A percentile compares a stretch with the other conserved stretches of the same genome.
Evolutionary conservation across 2,113 vertebrate species (phyloP).

Genomic region (Pygoscelis adeliae): DNA sequence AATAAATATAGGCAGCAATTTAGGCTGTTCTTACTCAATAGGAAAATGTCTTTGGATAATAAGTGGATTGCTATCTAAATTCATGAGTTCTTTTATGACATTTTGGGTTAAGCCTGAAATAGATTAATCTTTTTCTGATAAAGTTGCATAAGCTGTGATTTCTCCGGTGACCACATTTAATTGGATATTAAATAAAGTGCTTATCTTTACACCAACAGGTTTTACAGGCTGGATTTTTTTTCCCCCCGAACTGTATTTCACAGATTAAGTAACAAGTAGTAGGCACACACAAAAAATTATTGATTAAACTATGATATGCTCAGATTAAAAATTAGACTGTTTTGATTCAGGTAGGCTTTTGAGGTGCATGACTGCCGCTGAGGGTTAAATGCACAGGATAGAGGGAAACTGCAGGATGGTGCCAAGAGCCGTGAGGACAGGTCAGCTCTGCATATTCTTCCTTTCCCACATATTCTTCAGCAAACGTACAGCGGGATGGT

Average conservation of each 20-base stretch:
- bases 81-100: conserved; percentile 83
- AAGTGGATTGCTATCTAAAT: conserved; percentile 85
- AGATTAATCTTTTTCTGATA: conserved; percentile 84
- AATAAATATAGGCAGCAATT: conserved; percentile 77
- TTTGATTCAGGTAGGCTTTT: conserved; percentile 2
- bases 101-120: conserved; percentile 80
- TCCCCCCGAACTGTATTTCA: conserved; percentile 26
- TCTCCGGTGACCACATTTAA: conserved; percentile 82
- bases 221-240: conserved; percentile 57
- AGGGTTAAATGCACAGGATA: conserved; percentile 9
- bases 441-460: not conserved
- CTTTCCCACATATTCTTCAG: not conserved
- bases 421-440: not conserved
- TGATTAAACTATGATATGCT: conserved; percentile 10
- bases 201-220: conserved; percentile 82
- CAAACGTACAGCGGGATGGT: not conserved
- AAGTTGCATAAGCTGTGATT: conserved; percentile 82
- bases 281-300: conserved; percentile 8
- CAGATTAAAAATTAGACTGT: conserved; percentile 61
- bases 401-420: not conserved
- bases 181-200: conserved; percentile 84
- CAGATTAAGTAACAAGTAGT: conserved; percentile 69
- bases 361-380: not conserved
- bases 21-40: conserved; percentile 68
- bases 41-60: conserved; percentile 80